Base-by-base conservation (phyloP, 1,140 invertebrate species). In the Brachystomella parvula region DNA sequence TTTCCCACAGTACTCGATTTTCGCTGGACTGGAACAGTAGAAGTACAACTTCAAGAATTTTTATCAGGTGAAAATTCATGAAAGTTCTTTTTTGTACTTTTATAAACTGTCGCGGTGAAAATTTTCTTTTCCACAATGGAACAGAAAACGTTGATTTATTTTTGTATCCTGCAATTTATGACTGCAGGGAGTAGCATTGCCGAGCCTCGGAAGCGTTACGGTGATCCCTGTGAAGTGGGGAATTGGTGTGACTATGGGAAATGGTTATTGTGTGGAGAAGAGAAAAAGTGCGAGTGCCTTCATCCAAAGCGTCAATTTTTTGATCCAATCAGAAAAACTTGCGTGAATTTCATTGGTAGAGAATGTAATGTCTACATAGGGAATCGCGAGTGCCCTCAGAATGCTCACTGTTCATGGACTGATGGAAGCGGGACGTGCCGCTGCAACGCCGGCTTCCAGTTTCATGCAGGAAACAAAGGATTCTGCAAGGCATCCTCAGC, bases 361-460 rank as follows among this genome's bases (percentile, higher is more conserved):
- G 67, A 68, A 21, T 68, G 67, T 57, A 68, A 68, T 30, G 63
- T 64, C 12, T 68, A 68, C 44, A 68, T 68, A 32, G 67, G 67
- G 19, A 63, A 68, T 12, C 30, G 67, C 28, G 67, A 65, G 17
- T 64, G 63, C 31, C 24, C 63, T 17, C 44, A 21, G 1, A 65
- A 64, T 33, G 59, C 63, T 26, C 33, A 39, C 19, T 65, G 63
- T 32, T 21, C 44, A 30, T 68, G 58, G n/a, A 33, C 44, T 30
- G 58, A 61, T 26, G 64, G 64, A 19, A 65, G 60, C 21, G 28
- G 32, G n/a, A 57, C 35, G 19, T 65, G 64, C 57, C 26, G 47
- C 12, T 65, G 64, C 57, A 65, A 65, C 31, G 57, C 26, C 9
- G 64, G 64, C 24, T 65, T 60, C 30, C 31, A 47, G 21, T 6